phyloP scores from a whole-genome alignment of 1,140 invertebrate genomes.

The Drosophila bocqueti region DNA sequence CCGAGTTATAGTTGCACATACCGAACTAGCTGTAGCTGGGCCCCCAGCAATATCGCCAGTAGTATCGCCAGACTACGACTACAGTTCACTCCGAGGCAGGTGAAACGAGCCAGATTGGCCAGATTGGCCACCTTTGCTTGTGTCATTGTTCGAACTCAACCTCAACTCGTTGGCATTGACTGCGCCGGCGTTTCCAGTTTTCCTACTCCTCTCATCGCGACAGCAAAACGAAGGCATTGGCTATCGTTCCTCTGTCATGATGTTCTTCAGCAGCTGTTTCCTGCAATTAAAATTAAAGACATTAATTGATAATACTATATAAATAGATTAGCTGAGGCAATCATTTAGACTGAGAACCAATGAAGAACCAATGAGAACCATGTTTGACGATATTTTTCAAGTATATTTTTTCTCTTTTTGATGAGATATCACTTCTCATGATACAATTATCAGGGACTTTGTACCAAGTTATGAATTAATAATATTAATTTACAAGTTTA shows the following conservation, averaged over 20 bases:
- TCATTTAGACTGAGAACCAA: neutral
- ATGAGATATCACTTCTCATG: no score
- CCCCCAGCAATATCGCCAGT: constrained; percentile 57
- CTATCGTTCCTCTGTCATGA: constrained; percentile 24
- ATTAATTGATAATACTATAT: neutral
- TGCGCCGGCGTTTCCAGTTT: constrained; percentile 57
- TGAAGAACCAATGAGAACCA: no score
- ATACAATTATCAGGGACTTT: no score
- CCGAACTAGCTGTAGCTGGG: constrained; percentile 61
- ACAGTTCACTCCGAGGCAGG: constrained; percentile 52
- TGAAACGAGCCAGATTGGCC: constrained; percentile 61
- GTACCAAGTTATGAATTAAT: no score
- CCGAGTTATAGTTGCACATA: constrained; percentile 4
- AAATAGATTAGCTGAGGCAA: neutral
- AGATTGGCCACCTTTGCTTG: constrained; percentile 58
- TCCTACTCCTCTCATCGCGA: constrained; percentile 44
- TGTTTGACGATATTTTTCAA: neutral
- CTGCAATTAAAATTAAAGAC: neutral
- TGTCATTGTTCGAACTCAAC: constrained; percentile 51
- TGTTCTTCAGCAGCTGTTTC: constrained; percentile 10
- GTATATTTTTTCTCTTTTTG: neutral
- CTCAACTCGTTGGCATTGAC: constrained; percentile 60
- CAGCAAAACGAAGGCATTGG: constrained; percentile 44
- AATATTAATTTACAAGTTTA: no score
- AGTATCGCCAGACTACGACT: constrained; percentile 58